phyloP scores from a whole-genome alignment of 2,113 vertebrate species.

The Solea senegalensis region DNA sequence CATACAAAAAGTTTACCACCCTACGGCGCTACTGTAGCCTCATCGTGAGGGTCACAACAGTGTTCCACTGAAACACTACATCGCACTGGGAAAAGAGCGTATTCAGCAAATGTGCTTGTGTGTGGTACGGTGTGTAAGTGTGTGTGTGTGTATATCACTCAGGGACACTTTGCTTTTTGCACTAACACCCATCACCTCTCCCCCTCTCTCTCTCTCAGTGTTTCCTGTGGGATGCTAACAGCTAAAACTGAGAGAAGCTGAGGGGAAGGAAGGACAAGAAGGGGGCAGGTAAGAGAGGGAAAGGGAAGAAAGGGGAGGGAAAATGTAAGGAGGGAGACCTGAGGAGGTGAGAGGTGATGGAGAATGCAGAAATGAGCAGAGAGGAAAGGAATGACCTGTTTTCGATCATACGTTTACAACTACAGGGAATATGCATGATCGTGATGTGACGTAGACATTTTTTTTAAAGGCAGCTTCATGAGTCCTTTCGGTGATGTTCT shows the following conservation, averaged over 20 bases:
- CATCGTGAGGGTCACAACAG: conserved; percentile 57
- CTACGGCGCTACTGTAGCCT: conserved; percentile 23
- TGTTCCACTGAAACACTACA: conserved; percentile 31
- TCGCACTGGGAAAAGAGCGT: conserved; percentile 42
- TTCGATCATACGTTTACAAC: not conserved
- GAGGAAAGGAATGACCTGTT: not conserved
- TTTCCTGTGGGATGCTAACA: conserved; percentile 51
- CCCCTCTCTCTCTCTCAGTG: conserved; percentile 19
- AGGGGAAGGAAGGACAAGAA: conserved; percentile 17
- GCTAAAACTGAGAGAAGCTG: conserved; percentile 42
- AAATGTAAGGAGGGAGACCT: not conserved
- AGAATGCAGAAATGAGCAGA: not conserved
- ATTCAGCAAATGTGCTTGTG: conserved; percentile 23
- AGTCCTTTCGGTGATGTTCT: no score
- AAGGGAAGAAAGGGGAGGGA: not conserved
- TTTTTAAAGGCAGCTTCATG: no score
- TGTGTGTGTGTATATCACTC: conserved; percentile 26
- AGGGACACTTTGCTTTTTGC: conserved; percentile 66
- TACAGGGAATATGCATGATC: no score
- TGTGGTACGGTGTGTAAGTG: not conserved
- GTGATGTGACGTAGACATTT: no score
- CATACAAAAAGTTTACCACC: conserved; percentile 3
- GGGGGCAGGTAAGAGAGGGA: conserved; percentile 2
- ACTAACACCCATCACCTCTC: conserved; percentile 42
- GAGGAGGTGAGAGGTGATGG: not conserved